Evolutionary conservation across 30 jellyfish, hydroid and myxozoan genomes (phyloP).

Genomic region (Phacellophora camtschatica): DNA sequence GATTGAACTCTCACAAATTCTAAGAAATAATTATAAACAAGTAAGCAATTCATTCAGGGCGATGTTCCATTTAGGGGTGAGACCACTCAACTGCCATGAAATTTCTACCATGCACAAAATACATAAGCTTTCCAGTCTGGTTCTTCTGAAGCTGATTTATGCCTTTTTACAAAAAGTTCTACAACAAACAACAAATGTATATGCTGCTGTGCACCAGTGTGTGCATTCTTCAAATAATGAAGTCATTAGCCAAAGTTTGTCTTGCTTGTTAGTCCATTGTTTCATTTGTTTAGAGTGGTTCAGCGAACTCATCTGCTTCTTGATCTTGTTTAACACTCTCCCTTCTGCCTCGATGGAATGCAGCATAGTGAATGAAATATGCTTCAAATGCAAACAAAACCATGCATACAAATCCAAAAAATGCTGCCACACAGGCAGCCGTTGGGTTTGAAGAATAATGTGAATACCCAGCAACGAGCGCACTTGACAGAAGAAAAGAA

Average conservation of each 20-base stretch:
- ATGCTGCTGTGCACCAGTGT: too few relatives aligned
- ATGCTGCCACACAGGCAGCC: conserved; percentile 59
- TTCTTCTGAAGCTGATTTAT: too few relatives aligned
- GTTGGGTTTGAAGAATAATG: conserved; percentile 5
- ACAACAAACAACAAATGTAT: too few relatives aligned
- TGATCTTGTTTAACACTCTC: conserved; percentile 56
- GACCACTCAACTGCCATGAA: too few relatives aligned
- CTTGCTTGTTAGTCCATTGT: neutral
- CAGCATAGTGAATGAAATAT: conserved; percentile 16
- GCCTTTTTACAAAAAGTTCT: too few relatives aligned
- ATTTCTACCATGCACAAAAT: too few relatives aligned
- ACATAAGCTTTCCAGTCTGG: too few relatives aligned
- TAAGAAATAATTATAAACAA: too few relatives aligned
- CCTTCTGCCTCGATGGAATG: conserved; percentile 51
- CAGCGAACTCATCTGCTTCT: conserved; percentile 71
- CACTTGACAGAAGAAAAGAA: conserved; percentile 62
- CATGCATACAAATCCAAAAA: conserved; percentile 68
- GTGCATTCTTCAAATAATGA: too few relatives aligned
- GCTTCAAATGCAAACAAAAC: conserved; percentile 62
- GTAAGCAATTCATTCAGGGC: too few relatives aligned
- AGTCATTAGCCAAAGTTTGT: neutral
- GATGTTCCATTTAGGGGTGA: too few relatives aligned
- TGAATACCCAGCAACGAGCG: conserved; percentile 56
- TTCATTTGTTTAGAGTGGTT: conserved; percentile 24
- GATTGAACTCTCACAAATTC: too few relatives aligned